A percentile compares a stretch with the other conserved stretches of the same genome.
Conservation (phyloP, 2,888 invertebrate genomes). For the Scaptomyza parva region DNA sequence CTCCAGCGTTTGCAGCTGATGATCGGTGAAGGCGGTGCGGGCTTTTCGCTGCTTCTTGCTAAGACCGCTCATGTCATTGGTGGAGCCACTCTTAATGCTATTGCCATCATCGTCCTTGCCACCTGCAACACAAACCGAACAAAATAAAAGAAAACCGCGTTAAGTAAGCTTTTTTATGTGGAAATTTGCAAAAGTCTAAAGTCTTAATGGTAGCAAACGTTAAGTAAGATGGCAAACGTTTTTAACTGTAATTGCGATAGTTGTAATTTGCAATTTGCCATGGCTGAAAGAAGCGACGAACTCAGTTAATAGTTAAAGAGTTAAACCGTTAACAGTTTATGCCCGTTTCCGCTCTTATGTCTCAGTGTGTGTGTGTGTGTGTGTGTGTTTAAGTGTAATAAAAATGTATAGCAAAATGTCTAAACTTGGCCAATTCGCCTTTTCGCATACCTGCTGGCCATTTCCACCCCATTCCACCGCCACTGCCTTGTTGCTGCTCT, state of each 20-base stretch:
- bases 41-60: constrained; percentile 98
- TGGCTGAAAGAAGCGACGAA: background rate
- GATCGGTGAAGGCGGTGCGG: constrained; percentile 99
- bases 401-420: constrained; percentile 61
- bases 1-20: constrained; percentile 97
- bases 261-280: constrained; percentile 8
- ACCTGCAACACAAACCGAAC: constrained; percentile 86
- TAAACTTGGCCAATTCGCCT: constrained; percentile 50
- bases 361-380: background rate
- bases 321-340: constrained; percentile 48
- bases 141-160: background rate
- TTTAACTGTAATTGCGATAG: background rate
- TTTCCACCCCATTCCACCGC: constrained; percentile 21
- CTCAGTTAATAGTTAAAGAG: constrained; percentile 10
- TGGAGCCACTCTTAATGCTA: constrained; percentile 85
- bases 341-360: constrained; percentile 66
- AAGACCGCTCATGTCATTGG: constrained; percentile 86
- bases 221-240: background rate
- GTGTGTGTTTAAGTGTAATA: constrained; percentile 37
- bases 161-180: background rate
- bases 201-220: constrained; percentile 18
- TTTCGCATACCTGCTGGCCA: background rate
- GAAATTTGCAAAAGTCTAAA: background rate
- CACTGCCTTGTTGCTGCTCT: background rate
- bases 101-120: constrained; percentile 92